A percentile compares a stretch with the other conserved stretches of the same genome.
phyloP scores from a whole-genome alignment of 1,140 invertebrate genomes.

The Phenacoccus solenopsis region DNA sequence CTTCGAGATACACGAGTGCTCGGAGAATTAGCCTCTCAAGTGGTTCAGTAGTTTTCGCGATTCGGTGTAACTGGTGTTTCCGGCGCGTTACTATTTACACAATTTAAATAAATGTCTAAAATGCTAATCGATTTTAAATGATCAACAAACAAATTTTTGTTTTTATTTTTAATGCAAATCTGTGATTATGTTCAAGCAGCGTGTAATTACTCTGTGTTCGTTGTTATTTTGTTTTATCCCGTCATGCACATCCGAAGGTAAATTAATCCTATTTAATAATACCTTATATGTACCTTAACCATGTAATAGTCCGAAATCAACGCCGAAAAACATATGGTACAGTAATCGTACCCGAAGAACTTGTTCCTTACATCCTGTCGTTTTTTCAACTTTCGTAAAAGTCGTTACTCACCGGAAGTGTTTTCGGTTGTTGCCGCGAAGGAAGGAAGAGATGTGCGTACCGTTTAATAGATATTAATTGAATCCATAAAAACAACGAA shows the following conservation, averaged over 20 bases:
- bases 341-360: no score
- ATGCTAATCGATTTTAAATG: slow-evolving; percentile 2
- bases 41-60: background rate
- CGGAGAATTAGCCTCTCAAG: background rate
- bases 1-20: background rate
- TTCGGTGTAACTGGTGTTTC: background rate
- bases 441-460: background rate
- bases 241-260: background rate
- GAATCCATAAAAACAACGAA: no score
- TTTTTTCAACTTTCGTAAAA: background rate
- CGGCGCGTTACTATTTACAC: background rate
- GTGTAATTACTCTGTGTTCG: background rate
- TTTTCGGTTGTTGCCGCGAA: background rate
- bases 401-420: background rate
- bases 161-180: background rate
- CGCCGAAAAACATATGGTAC: background rate
- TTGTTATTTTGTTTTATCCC: background rate
- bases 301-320: no score
- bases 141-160: background rate
- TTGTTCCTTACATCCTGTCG: background rate
- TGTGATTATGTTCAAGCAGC: background rate
- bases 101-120: background rate
- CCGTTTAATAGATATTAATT: background rate
- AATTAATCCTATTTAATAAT: no score
- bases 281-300: no score